Conservation (phyloP, 2,888 invertebrate species). For the Microplitis manilae region DNA sequence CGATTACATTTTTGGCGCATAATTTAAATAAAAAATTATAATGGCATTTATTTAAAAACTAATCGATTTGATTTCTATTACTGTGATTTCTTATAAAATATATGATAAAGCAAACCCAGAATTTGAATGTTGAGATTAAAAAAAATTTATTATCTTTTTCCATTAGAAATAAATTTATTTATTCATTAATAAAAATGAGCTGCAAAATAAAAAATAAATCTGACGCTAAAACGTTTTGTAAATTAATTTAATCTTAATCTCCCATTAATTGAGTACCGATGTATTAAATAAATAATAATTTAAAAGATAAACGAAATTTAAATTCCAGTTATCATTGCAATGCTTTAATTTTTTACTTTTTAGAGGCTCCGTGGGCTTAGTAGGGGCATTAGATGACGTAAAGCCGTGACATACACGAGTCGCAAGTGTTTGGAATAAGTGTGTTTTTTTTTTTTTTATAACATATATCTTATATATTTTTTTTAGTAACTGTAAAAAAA, state of each 20-base stretch:
- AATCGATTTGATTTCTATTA: too few species aligned
- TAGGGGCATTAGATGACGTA: constrained; percentile 6
- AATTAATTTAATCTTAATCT: neutral
- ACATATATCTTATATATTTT: constrained; percentile 9
- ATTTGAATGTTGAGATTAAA: neutral
- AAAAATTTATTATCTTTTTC: too few species aligned
- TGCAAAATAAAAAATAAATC: neutral
- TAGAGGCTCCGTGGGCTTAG: neutral
- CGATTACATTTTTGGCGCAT: too few species aligned
- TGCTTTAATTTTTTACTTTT: neutral
- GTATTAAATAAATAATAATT: too few species aligned
- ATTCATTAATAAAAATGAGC: neutral
- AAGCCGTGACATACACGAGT: neutral
- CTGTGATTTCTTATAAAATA: neutral
- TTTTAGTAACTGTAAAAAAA: constrained; percentile 2
- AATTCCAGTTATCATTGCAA: neutral
- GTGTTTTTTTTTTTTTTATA: constrained; percentile 26
- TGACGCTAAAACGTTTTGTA: neutral
- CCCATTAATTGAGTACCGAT: too few species aligned
- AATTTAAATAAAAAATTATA: too few species aligned
- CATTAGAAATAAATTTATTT: neutral
- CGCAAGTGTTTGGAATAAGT: constrained; percentile 10
- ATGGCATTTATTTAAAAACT: too few species aligned
- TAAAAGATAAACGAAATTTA: neutral
- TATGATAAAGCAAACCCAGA: neutral